Evolutionary conservation across 2,888 invertebrate genomes (phyloP).

Genomic region (Oxystoma pomonae): DNA sequence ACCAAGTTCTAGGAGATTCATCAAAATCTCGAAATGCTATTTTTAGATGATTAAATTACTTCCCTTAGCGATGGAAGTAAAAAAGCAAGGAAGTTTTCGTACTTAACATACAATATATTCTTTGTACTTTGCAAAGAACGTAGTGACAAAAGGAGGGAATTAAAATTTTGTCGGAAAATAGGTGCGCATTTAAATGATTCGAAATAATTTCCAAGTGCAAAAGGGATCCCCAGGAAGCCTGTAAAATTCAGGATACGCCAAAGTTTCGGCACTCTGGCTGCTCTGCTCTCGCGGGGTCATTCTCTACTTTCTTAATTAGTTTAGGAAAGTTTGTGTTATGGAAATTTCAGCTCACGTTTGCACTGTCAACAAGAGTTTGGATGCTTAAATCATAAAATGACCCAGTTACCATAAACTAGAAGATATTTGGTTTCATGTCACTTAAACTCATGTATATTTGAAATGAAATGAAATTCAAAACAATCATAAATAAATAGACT

Average conservation of each 20-base stretch:
- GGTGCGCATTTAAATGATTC: neutral
- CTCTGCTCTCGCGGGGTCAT: neutral
- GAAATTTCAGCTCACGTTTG: neutral
- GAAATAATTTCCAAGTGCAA: neutral
- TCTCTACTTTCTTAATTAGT: neutral
- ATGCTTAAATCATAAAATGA: neutral
- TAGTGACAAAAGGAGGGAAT: too few relatives aligned
- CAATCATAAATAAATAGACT: too few relatives aligned
- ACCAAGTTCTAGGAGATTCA: too few relatives aligned
- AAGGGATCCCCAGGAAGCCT: neutral
- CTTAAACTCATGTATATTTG: too few relatives aligned
- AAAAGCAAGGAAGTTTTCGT: too few relatives aligned
- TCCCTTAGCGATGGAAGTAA: too few relatives aligned
- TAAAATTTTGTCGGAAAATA: neutral
- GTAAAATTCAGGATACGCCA: neutral
- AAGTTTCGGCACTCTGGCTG: neutral
- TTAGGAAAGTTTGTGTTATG: neutral
- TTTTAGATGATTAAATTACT: too few relatives aligned
- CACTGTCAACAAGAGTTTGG: neutral
- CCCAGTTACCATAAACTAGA: neutral
- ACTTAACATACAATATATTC: too few relatives aligned
- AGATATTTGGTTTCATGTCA: neutral
- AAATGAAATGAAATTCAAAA: too few relatives aligned
- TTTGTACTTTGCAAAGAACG: too few relatives aligned
- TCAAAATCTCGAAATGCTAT: too few relatives aligned